Base-by-base conservation (phyloP, 2,888 invertebrate species). In the Alentia gelatinosa region DNA sequence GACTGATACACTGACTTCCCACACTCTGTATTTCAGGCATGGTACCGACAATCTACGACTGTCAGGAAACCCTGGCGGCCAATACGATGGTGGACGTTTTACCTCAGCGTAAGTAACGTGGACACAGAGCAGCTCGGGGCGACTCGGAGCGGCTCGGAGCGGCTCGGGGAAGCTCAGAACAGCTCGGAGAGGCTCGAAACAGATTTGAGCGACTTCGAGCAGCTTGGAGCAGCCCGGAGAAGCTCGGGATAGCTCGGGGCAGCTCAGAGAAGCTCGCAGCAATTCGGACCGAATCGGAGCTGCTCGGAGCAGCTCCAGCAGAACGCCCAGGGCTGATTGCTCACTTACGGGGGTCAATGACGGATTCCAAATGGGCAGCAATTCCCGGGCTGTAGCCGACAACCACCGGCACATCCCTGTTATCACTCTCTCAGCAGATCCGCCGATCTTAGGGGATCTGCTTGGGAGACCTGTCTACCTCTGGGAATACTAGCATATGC, bases 1-100 rank as follows among this genome's bases (percentile, higher is more conserved):
- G n/a, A n/a, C n/a, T n/a, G n/a, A 47, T 19, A 47, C 19, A 19
- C 47, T 47, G 19, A 47, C 19, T 9, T 12, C 47, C 47, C 9
- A 1, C 74, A 26, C 33, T 26, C 39, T 15, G 42, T 86, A 30
- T 86, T 86, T 47, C 86, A 86, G 86, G 86, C 33, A 86, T 47
- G 86, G 15, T 86, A 12, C 86, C 86, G 33, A 86, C 86, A 26
- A 86, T 50, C 47, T 50, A 86, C 26, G 86, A 86, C 47, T 86
- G 86, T 47, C 50, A 33, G 50, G 86, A 86, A 26, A 86, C 86
- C 19, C 35, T 86, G 86, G 23, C 86, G n/a, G 42, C 86, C 30
- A 47, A 30, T 33, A 50, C 26, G 47, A 86, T 47, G 86, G 86
- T 86, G 30, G 86, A 86, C 86, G 47, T 86, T 26, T 47, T 86